phyloP scores from a whole-genome alignment of 2,797 vertebrate genomes.

The Antennarius maculatus region DNA sequence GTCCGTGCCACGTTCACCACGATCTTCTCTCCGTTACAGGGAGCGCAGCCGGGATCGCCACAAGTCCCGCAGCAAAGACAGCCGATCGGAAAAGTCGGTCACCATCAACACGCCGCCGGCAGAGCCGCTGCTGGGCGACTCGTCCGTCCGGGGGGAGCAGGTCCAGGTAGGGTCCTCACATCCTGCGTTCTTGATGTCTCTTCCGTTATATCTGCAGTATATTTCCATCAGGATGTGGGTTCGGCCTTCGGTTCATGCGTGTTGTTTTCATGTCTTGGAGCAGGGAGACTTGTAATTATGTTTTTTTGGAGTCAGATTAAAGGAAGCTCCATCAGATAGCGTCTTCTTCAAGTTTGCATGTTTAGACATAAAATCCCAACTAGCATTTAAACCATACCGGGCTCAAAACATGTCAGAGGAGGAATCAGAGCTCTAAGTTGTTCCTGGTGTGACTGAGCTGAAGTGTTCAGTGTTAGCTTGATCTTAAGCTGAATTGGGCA shows the following conservation, averaged over 20 bases:
- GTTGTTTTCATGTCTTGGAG: too few species aligned
- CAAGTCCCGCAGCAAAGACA: constrained; percentile 90
- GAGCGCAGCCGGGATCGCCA: constrained; percentile 91
- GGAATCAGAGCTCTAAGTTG: neutral
- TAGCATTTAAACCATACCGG: constrained; percentile 8
- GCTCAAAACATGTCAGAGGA: neutral
- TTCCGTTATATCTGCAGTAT: neutral
- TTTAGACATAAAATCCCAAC: constrained; percentile 18
- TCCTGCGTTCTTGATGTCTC: too few species aligned
- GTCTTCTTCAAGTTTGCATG: constrained; percentile 31
- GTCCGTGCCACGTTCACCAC: neutral
- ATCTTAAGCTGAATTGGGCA: neutral
- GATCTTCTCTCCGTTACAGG: constrained; percentile 56
- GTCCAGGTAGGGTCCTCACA: constrained; percentile 71
- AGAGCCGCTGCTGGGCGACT: constrained; percentile 85
- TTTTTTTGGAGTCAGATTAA: constrained; percentile 39
- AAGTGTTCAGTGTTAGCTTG: neutral
- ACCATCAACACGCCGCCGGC: constrained; percentile 91
- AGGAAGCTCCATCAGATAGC: constrained; percentile 33
- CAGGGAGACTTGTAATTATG: constrained; percentile 13
- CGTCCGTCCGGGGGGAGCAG: constrained; percentile 83
- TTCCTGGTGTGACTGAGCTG: neutral
- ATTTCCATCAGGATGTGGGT: neutral
- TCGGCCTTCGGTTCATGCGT: neutral
- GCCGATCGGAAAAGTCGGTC: constrained; percentile 92